Percentiles rank a stretch among this genome's conserved stretches.
phyloP scores from a whole-genome alignment of 2,113 vertebrate species.

The Callospermophilus lateralis region DNA sequence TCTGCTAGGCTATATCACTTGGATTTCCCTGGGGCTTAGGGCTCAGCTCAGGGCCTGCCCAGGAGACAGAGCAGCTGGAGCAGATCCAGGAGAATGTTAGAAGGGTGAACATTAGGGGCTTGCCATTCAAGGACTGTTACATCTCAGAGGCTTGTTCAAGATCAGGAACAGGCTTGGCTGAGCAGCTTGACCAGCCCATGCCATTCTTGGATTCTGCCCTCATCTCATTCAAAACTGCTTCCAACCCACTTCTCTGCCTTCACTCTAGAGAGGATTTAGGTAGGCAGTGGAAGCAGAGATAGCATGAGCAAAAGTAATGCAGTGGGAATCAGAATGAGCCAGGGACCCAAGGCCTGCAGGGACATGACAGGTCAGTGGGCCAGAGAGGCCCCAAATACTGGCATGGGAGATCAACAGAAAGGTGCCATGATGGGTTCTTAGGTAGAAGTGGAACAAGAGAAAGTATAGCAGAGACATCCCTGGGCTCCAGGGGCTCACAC shows the following conservation, averaged over 20 bases:
- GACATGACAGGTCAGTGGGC: not conserved
- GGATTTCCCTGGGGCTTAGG: not conserved
- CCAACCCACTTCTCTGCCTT: not conserved
- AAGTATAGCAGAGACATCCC: not conserved
- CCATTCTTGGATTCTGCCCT: not conserved
- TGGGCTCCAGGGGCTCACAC: not conserved
- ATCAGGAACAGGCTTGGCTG: not conserved
- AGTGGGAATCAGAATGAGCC: not conserved
- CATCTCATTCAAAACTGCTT: not conserved
- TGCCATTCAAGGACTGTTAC: not conserved
- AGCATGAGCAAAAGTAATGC: not conserved
- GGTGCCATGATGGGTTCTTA: not conserved
- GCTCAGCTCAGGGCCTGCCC: not conserved
- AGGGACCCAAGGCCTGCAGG: not conserved
- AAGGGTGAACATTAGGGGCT: not conserved
- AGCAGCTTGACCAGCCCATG: not conserved
- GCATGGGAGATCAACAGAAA: not conserved
- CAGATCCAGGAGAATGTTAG: not conserved
- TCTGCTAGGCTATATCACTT: conserved; percentile 13
- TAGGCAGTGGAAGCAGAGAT: not conserved
- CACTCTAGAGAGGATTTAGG: not conserved
- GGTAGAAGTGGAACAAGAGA: not conserved
- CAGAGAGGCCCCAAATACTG: not conserved
- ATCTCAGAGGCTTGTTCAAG: not conserved
- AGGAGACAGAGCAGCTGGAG: not conserved